phyloP scores from a whole-genome alignment of 1,140 invertebrate species.

The Drosophila malerkotliana region DNA sequence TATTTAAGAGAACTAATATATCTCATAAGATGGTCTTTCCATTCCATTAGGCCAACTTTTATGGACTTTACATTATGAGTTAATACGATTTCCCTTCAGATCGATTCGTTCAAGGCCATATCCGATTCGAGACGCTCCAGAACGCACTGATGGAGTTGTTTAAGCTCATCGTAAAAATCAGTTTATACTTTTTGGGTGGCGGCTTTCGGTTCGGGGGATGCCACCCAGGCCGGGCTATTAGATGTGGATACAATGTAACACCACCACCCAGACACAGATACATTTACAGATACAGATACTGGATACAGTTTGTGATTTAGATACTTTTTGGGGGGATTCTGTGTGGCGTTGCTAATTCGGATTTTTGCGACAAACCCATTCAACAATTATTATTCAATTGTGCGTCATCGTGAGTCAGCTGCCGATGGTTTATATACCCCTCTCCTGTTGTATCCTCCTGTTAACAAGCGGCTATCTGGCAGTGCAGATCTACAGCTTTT shows the following conservation, averaged over 20 bases:
- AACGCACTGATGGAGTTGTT: conserved; percentile 30
- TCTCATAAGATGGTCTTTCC: too few species aligned
- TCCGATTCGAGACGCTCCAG: conserved; percentile 5
- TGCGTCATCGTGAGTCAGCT: conserved; percentile 79
- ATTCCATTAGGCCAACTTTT: neutral
- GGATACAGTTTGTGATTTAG: neutral
- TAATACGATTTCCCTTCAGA: conserved; percentile 12
- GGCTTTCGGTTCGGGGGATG: conserved; percentile 47
- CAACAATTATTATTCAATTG: conserved; percentile 65
- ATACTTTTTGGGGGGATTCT: conserved; percentile 29
- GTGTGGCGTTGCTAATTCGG: conserved; percentile 63
- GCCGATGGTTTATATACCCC: conserved; percentile 2
- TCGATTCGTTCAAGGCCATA: conserved; percentile 18
- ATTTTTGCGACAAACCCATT: conserved; percentile 74
- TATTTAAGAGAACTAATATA: too few species aligned
- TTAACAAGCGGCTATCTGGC: conserved; percentile 77
- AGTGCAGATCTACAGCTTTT: conserved; percentile 78
- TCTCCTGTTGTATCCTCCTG: conserved; percentile 10
- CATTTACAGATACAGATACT: neutral
- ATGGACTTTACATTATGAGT: neutral
- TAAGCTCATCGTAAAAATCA: conserved; percentile 43
- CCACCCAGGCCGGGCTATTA: conserved; percentile 57
- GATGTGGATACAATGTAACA: conserved; percentile 12
- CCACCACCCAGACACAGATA: neutral
- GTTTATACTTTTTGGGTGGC: conserved; percentile 30